Conservation (phyloP, 2,888 invertebrate species). For the Synanthedon andrenaeformis region DNA sequence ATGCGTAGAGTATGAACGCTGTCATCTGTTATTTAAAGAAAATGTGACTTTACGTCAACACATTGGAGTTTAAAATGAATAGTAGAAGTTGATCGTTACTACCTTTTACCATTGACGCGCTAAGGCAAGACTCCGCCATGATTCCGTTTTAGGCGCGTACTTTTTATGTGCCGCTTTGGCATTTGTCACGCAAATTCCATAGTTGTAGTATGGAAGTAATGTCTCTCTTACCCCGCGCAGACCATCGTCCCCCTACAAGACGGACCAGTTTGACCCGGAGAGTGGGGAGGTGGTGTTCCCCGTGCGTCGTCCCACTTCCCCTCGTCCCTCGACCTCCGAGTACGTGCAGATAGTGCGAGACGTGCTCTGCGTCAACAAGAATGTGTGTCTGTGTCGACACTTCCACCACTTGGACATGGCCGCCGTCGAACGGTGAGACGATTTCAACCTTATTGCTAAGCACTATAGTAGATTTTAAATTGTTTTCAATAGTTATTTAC, state of each 20-base stretch:
- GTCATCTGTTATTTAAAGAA: too few species aligned
- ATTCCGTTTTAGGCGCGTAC: too few species aligned
- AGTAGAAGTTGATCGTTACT: too few species aligned
- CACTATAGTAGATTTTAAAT: not conserved
- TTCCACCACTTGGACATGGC: slow-evolving; percentile 88
- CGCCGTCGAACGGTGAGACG: slow-evolving; percentile 75
- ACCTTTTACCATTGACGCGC: too few species aligned
- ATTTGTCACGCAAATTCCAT: too few species aligned
- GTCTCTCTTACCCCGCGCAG: slow-evolving; percentile 26
- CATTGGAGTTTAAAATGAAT: too few species aligned
- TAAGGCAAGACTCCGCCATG: too few species aligned
- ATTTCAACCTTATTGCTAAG: not conserved
- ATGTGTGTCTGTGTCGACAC: slow-evolving; percentile 92
- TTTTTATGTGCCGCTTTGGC: too few species aligned
- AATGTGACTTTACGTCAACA: too few species aligned
- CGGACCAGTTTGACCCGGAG: slow-evolving; percentile 41
- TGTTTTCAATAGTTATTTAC: not conserved
- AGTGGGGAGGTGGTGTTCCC: slow-evolving; percentile 32
- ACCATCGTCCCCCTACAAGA: slow-evolving; percentile 72
- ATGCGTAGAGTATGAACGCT: too few species aligned
- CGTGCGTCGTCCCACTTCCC: slow-evolving; percentile 11
- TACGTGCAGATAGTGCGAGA: slow-evolving; percentile 79
- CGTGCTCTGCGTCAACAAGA: slow-evolving; percentile 92
- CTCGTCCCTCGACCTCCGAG: slow-evolving; percentile 27
- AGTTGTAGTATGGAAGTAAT: too few species aligned